Conservation (phyloP, 2,797 vertebrate genomes). For the Paratrypauchen microcephalus region DNA sequence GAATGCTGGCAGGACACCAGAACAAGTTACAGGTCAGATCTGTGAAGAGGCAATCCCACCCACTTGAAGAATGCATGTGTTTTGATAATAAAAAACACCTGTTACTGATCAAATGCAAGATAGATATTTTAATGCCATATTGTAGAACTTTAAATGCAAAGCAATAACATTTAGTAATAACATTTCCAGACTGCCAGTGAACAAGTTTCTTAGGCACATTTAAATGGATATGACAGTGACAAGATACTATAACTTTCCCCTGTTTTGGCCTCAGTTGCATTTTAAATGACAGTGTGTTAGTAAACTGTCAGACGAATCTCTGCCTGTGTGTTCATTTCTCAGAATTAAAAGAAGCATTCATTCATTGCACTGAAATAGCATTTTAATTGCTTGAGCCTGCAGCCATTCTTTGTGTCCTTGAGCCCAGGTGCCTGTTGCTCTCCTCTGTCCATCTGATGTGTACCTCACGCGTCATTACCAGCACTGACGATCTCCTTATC, state of each 20-base stretch:
- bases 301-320: not conserved
- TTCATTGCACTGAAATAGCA: constrained; percentile 12
- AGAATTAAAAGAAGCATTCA: constrained; percentile 11
- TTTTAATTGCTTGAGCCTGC: not conserved
- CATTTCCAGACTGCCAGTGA: too few species aligned
- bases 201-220: too few species aligned
- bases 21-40: not conserved
- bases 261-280: not conserved
- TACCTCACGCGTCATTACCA: constrained; percentile 44
- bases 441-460: constrained; percentile 30
- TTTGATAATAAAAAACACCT: too few species aligned
- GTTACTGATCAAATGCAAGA: too few species aligned
- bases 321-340: not conserved
- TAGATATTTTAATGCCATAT: not conserved
- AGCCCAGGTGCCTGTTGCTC: constrained; percentile 10
- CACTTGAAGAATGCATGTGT: too few species aligned
- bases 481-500: constrained; percentile 62
- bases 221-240: not conserved
- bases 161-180: not conserved
- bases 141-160: not conserved
- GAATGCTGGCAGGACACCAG: not conserved
- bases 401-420: constrained; percentile 16
- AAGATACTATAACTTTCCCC: not conserved
- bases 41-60: not conserved
- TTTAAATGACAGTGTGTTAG: not conserved